Conservation (phyloP, 2,888 invertebrate genomes). For the Pegoplata infirma region DNA sequence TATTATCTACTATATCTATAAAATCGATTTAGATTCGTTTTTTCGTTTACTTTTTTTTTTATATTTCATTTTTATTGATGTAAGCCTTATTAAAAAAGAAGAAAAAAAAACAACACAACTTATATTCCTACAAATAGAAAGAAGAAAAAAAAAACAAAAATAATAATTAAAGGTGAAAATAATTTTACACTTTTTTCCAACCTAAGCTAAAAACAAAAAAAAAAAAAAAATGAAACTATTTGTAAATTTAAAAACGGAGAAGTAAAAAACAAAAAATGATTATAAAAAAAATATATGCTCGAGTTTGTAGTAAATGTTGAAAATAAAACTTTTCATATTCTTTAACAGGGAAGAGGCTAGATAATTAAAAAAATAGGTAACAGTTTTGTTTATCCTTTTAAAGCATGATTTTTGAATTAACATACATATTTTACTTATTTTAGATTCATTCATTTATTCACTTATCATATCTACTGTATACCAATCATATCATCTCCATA, state of each 20-base stretch:
- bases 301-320: conserved; percentile 77
- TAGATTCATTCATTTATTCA: too few species aligned
- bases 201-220: conserved; percentile 40
- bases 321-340: conserved; percentile 56
- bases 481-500: conserved; percentile 89
- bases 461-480: conserved; percentile 74
- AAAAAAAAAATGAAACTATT: conserved; percentile 52
- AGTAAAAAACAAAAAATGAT: conserved; percentile 48
- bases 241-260: conserved; percentile 57
- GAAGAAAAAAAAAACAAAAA: conserved; percentile 35
- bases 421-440: too few species aligned
- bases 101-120: too few species aligned
- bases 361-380: too few species aligned
- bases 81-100: conserved; percentile 69
- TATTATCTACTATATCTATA: too few species aligned
- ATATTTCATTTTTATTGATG: conserved; percentile 49
- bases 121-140: conserved; percentile 59
- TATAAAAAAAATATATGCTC: conserved; percentile 69
- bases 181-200: conserved; percentile 60
- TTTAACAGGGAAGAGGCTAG: neutral
- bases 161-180: conserved; percentile 53
- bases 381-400: too few species aligned
- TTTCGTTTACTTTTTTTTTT: conserved; percentile 20
- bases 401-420: too few species aligned
- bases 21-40: conserved; percentile 22